Conservation (phyloP, 2,113 vertebrate genomes). For the Hepsetus odoe region DNA sequence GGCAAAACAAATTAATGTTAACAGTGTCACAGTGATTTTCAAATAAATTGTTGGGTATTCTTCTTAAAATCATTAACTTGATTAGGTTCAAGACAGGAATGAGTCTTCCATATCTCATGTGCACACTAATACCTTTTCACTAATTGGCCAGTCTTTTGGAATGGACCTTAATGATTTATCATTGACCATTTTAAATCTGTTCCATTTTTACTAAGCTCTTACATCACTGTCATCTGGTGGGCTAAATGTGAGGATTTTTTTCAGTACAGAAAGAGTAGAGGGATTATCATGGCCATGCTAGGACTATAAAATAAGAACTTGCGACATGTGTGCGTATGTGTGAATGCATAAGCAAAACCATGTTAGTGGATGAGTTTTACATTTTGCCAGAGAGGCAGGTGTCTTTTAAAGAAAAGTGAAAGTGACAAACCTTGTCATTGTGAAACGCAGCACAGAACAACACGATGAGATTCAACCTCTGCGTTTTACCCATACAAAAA, state of each 20-base stretch:
- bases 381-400: too few relatives aligned
- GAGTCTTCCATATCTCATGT: constrained; percentile 33
- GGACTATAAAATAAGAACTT: too few relatives aligned
- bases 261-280: not conserved
- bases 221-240: constrained; percentile 24
- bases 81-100: constrained; percentile 26
- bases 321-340: constrained; percentile 33
- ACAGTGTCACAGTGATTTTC: not conserved
- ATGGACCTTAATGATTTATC: constrained; percentile 32
- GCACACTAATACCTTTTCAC: constrained; percentile 39
- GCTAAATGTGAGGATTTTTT: constrained; percentile 20
- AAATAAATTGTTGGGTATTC: constrained; percentile 9
- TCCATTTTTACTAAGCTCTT: constrained; percentile 36
- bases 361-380: too few relatives aligned
- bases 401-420: too few relatives aligned
- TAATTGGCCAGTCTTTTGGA: constrained; percentile 35
- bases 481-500: too few relatives aligned
- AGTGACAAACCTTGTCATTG: too few relatives aligned
- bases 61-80: constrained; percentile 35
- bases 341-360: not conserved
- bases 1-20: not conserved
- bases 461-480: too few relatives aligned
- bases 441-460: too few relatives aligned
- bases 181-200: constrained; percentile 43
- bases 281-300: constrained; percentile 5